Evolutionary conservation across 2,113 vertebrate species (phyloP), one percentile per base, ranked within the genome.

Genomic region (Poicephalus meyeri): DNA sequence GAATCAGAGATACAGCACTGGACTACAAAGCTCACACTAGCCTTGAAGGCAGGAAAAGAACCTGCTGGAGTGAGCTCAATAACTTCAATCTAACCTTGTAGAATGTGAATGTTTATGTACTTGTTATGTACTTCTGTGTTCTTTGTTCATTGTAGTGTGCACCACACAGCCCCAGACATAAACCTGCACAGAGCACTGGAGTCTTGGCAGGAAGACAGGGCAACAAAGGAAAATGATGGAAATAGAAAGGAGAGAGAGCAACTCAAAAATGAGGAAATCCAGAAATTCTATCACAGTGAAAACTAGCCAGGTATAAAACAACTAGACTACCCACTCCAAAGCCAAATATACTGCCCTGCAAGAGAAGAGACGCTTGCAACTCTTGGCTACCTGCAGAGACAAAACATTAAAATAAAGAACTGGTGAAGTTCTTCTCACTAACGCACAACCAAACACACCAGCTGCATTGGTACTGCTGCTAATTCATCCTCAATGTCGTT

Each of bases 401-500:
- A 86, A 79, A 91, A 90, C 56, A 88, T 28, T 26, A 47, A 88
- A 88, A 50, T 29, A 68, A 68, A 80, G 56, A 88, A 42, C 3
- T 69, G 49, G 29, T 76, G 4, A 33, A 88, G n/a, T 42, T 76
- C 18, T 77, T 84, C 70, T 65, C 47, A 31, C 31, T 81, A 53
- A 49, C 49, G 14, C 41, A 52, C 88, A 92, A 89, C 15, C 37
- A 72, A 44, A 60, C 5, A 37, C 16, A 33, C 42, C 47, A 85
- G 73, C 39, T 86, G 68, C 60, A 73, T 58, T 2, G 0, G 25
- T 33, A 37, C 63, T 66, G 33, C 28, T 90, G 47, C 50, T 93
- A 83, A 80, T 69, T 89, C 66, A 66, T 94, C 77, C 90, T 80
- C 91, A 81, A 16, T 95, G 91, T 70, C 70, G 66, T 91, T 91